Evolutionary conservation across 2,888 invertebrate species (phyloP).

Genomic region (Limnephilus lunatus): DNA sequence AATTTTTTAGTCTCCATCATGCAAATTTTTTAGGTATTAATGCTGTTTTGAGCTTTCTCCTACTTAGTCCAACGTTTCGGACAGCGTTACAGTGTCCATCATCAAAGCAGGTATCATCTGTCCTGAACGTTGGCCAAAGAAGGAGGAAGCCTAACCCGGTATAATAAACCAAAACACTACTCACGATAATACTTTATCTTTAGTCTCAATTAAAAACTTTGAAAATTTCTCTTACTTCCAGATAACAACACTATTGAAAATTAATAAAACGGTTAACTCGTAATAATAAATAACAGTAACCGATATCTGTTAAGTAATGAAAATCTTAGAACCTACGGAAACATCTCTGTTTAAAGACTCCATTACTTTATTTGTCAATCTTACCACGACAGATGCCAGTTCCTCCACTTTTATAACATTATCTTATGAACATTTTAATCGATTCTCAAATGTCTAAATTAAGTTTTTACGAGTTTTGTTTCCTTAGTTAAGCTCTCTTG

Average conservation of each 20-base stretch:
- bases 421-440: slow-evolving; percentile 26
- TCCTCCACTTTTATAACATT: not conserved
- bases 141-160: no score
- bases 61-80: no score
- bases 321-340: not conserved
- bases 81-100: no score
- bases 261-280: not conserved
- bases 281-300: not conserved
- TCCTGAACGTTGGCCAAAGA: no score
- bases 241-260: not conserved
- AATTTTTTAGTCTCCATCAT: no score
- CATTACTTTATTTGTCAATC: not conserved
- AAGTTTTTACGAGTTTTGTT: slow-evolving; percentile 44
- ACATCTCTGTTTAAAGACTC: not conserved
- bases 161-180: no score
- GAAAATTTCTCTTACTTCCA: not conserved
- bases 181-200: no score
- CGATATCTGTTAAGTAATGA: not conserved
- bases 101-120: no score
- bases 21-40: no score
- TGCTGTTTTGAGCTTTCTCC: no score
- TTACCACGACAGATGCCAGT: not conserved
- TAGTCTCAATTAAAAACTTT: not conserved
- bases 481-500: slow-evolving; percentile 20
- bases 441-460: slow-evolving; percentile 54